phyloP scores from a whole-genome alignment of 2,113 vertebrate species.

The Tachycineta bicolor region DNA sequence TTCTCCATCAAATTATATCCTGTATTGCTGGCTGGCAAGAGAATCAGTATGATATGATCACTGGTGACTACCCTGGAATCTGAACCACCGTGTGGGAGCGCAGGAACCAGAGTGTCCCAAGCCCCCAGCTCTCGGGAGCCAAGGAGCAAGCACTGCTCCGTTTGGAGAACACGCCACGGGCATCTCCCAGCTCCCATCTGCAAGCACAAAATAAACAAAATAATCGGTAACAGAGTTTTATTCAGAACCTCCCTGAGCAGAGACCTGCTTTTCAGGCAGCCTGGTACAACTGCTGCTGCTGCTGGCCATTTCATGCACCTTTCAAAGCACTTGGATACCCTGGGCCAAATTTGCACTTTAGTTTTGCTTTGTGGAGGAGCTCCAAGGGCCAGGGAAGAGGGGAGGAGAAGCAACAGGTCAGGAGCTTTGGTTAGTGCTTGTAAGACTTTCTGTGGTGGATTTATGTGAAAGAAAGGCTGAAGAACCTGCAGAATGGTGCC shows the following conservation, averaged over 20 bases:
- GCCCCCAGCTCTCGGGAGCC: background rate
- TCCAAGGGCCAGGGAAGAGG: background rate
- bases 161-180: background rate
- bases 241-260: background rate
- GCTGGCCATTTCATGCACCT: fast-evolving
- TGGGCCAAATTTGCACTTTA: background rate
- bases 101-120: background rate
- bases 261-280: background rate
- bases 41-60: background rate
- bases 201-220: background rate
- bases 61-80: background rate
- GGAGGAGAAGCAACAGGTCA: fast-evolving
- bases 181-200: background rate
- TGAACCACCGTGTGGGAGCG: background rate
- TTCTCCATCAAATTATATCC: background rate
- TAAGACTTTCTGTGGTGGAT: background rate
- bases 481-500: background rate
- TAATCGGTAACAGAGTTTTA: background rate
- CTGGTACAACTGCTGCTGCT: background rate
- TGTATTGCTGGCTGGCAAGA: background rate
- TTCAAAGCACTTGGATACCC: background rate
- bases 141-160: background rate
- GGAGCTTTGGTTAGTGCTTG: background rate
- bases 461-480: background rate
- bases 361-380: background rate